Evolutionary conservation across 1,140 invertebrate genomes (phyloP).

Genomic region (Pygmarrhopalites habei): DNA sequence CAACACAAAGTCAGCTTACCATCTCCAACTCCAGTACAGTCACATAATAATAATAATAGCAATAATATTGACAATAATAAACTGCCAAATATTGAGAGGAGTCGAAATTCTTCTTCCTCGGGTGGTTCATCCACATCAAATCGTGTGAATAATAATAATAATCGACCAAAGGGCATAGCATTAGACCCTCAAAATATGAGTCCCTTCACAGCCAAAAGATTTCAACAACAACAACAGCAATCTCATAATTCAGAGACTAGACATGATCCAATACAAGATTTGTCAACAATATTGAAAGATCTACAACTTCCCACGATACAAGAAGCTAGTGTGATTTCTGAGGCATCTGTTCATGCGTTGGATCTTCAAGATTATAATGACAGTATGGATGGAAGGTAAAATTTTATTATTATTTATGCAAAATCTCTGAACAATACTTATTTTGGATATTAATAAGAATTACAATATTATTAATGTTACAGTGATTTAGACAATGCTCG

Average conservation of each 20-base stretch:
- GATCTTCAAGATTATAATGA: slow-evolving; percentile 25
- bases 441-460: slow-evolving; percentile 1
- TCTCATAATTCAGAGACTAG: background rate
- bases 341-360: slow-evolving; percentile 15
- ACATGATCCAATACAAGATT: slow-evolving; percentile 8
- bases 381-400: background rate
- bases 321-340: slow-evolving; percentile 20
- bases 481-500: slow-evolving; percentile 7
- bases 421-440: too few relatives aligned
- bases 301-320: slow-evolving; percentile 21
- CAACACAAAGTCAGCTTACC: background rate
- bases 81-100: background rate
- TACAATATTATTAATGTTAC: slow-evolving; percentile 4
- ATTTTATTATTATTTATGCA: background rate
- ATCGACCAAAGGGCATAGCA: background rate
- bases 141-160: background rate
- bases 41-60: too few relatives aligned
- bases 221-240: background rate
- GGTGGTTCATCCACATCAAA: background rate
- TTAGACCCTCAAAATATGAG: background rate
- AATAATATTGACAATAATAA: too few relatives aligned
- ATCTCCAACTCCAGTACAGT: too few relatives aligned
- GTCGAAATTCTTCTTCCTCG: background rate
- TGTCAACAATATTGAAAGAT: slow-evolving; percentile 29
- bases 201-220: too few relatives aligned